A percentile compares a stretch with the other conserved stretches of the same genome.
Conservation (phyloP, 2,113 vertebrate species). For the Seriola rivoliana region DNA sequence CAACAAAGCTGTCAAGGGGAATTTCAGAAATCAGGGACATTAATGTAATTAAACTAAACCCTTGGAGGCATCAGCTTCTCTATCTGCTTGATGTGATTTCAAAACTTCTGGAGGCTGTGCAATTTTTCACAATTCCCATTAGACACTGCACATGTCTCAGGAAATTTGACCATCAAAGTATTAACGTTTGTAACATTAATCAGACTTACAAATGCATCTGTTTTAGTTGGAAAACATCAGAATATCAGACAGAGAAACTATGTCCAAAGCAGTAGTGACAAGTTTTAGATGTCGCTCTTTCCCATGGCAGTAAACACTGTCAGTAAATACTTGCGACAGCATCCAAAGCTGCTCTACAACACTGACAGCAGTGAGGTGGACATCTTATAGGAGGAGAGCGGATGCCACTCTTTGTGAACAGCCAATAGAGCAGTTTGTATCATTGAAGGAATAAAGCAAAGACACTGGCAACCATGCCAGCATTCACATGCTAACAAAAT, state of each 20-base stretch:
- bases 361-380: constrained; percentile 50
- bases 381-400: constrained; percentile 62
- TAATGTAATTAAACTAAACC: constrained; percentile 76
- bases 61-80: constrained; percentile 59
- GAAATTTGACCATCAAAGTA: constrained; percentile 39
- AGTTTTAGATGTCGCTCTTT: constrained; percentile 44
- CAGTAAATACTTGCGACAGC: constrained; percentile 47
- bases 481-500: constrained; percentile 40
- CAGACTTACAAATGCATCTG: constrained; percentile 31
- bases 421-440: constrained; percentile 56
- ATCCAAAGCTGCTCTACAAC: constrained; percentile 59
- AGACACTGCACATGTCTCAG: constrained; percentile 28
- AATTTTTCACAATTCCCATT: constrained; percentile 43
- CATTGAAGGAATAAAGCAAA: constrained; percentile 31
- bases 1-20: constrained; percentile 66
- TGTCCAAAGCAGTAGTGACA: constrained; percentile 43
- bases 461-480: constrained; percentile 5
- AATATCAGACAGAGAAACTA: not conserved
- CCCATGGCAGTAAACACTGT: constrained; percentile 66
- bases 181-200: constrained; percentile 12
- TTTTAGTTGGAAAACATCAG: constrained; percentile 6
- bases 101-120: constrained; percentile 61
- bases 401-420: constrained; percentile 61
- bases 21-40: constrained; percentile 70
- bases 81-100: constrained; percentile 65